Evolutionary conservation across 2,797 vertebrate species (phyloP).

Genomic region (Cossypha dichroa): DNA sequence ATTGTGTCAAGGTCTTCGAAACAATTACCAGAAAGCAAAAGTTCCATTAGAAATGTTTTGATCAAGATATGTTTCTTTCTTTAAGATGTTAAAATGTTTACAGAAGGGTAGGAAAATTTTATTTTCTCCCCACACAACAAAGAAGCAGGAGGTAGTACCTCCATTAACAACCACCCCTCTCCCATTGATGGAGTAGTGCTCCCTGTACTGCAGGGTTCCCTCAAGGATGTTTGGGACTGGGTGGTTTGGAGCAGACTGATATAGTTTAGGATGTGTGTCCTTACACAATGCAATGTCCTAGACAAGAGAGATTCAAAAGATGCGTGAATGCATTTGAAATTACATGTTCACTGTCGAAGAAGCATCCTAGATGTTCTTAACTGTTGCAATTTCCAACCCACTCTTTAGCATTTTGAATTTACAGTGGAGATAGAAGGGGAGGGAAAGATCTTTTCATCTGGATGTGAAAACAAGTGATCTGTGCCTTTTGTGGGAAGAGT

Average conservation of each 20-base stretch:
- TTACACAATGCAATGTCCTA: not conserved
- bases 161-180: not conserved
- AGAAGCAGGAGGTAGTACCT: not conserved
- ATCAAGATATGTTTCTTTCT: not conserved
- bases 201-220: not conserved
- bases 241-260: not conserved
- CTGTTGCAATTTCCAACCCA: not conserved
- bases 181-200: not conserved
- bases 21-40: not conserved
- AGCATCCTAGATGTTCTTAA: slow-evolving; percentile 5
- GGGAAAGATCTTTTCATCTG: not conserved
- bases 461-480: not conserved
- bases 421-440: not conserved
- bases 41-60: not conserved
- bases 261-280: not conserved
- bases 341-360: not conserved
- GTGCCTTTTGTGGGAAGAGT: not conserved
- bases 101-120: not conserved
- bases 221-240: not conserved
- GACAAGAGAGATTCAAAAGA: not conserved
- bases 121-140: not conserved
- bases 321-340: not conserved
- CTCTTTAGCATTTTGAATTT: not conserved
- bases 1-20: not conserved
- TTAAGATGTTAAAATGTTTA: not conserved